phyloP scores from a whole-genome alignment of 2,888 invertebrate species.

The Aspidiotus destructor region DNA sequence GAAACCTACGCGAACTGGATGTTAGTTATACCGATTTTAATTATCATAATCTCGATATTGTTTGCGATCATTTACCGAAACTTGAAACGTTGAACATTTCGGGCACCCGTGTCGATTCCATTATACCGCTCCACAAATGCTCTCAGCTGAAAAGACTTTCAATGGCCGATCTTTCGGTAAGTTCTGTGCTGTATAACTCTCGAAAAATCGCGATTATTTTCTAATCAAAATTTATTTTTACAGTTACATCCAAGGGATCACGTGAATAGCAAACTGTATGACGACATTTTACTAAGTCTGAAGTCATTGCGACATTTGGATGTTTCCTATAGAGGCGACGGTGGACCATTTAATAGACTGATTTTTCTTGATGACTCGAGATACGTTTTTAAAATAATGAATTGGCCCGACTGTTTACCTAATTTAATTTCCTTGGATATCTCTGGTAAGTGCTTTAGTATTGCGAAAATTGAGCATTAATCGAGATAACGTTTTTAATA shows the following conservation, averaged over 20 bases:
- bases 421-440: slow-evolving; percentile 53
- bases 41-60: slow-evolving; percentile 53
- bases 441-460: slow-evolving; percentile 45
- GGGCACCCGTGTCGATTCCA: slow-evolving; percentile 52
- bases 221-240: background rate
- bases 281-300: slow-evolving; percentile 5
- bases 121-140: slow-evolving; percentile 50
- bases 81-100: slow-evolving; percentile 58
- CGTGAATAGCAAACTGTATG: background rate
- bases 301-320: slow-evolving; percentile 31
- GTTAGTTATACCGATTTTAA: slow-evolving; percentile 61
- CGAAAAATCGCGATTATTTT: background rate
- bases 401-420: slow-evolving; percentile 46
- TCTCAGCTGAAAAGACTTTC: slow-evolving; percentile 43
- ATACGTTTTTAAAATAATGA: slow-evolving; percentile 41
- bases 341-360: slow-evolving; percentile 19
- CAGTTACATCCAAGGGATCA: background rate
- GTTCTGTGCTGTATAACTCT: background rate
- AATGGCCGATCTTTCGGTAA: slow-evolving; percentile 32
- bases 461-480: too few species aligned
- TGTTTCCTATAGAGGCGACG: slow-evolving; percentile 31
- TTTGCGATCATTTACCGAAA: slow-evolving; percentile 54
- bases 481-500: too few species aligned
- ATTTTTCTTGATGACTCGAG: slow-evolving; percentile 1
- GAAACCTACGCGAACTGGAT: slow-evolving; percentile 51